These are phyloP conservation scores for Lagopus leucura DNA, from an alignment of 2,113 vertebrate genomes.

Conservation along the genomic window DNA sequence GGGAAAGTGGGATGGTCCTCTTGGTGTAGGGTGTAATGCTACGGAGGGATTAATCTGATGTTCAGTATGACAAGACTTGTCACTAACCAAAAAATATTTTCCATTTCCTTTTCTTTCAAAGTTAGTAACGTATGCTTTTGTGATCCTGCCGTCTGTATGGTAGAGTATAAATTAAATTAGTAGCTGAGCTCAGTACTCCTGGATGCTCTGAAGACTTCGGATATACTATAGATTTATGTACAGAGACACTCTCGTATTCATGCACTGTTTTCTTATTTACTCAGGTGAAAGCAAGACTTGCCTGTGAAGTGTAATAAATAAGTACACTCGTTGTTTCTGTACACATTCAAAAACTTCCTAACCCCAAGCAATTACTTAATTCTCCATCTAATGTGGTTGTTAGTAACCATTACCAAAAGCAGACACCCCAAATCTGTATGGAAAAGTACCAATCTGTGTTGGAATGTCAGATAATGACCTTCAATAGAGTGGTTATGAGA, in stretches of 20 bases:
- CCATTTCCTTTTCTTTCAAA: constrained; percentile 26
- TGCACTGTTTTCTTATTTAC: constrained; percentile 48
- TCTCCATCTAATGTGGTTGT: not conserved
- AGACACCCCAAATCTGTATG: not conserved
- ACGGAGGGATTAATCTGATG: constrained; percentile 42
- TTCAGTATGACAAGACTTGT: constrained; percentile 41
- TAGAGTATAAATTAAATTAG: constrained; percentile 64
- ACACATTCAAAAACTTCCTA: not conserved
- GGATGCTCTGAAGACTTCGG: constrained; percentile 19
- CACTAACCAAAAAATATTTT: constrained; percentile 29
- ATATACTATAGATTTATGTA: constrained; percentile 53
- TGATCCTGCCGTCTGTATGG: constrained; percentile 13
- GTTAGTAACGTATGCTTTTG: constrained; percentile 57
- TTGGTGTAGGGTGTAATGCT: not conserved
- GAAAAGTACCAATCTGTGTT: not conserved
- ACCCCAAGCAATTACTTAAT: not conserved
- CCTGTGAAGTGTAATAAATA: constrained; percentile 41
- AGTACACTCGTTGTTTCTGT: not conserved
- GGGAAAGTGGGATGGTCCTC: not conserved
- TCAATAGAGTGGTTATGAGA: fast-evolving
- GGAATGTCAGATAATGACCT: not conserved
- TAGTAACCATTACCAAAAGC: not conserved
- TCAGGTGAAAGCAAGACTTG: constrained; percentile 1
- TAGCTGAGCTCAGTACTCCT: not conserved
- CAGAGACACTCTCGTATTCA: constrained; percentile 22